Evolutionary conservation across 2,888 invertebrate genomes (phyloP).

Genomic region (Mystacides longicornis): DNA sequence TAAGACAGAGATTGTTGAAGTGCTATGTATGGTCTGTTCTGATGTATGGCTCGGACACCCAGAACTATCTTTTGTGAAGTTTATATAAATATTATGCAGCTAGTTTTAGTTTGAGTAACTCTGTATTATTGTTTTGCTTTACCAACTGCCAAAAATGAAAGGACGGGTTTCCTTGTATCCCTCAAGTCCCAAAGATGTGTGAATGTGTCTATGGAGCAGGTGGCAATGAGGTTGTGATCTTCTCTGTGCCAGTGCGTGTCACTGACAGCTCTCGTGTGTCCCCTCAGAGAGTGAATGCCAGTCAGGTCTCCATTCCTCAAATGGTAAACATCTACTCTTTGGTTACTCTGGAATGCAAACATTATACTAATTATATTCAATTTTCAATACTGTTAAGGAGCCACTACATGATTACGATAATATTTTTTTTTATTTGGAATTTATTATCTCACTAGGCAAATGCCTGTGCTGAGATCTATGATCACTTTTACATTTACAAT

Average conservation of each 20-base stretch:
- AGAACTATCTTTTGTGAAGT: too few species aligned
- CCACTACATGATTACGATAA: too few species aligned
- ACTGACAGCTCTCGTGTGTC: slow-evolving; percentile 79
- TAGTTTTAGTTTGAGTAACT: not conserved
- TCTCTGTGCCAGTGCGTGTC: slow-evolving; percentile 85
- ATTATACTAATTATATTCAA: too few species aligned
- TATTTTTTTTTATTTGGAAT: too few species aligned
- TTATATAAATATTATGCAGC: too few species aligned
- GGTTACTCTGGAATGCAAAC: slow-evolving; percentile 72
- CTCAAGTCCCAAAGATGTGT: slow-evolving; percentile 91
- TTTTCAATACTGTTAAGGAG: too few species aligned
- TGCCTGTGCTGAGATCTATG: too few species aligned
- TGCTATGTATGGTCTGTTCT: too few species aligned
- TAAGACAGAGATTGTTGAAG: too few species aligned
- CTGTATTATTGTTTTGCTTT: not conserved
- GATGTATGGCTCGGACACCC: too few species aligned
- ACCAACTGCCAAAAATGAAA: slow-evolving; percentile 83
- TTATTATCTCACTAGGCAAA: too few species aligned
- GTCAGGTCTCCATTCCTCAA: slow-evolving; percentile 69
- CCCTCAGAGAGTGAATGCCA: slow-evolving; percentile 64
- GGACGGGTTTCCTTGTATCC: slow-evolving; percentile 73
- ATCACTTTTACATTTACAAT: too few species aligned
- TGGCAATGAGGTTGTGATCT: slow-evolving; percentile 53
- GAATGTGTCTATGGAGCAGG: slow-evolving; percentile 90
- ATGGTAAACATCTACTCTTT: slow-evolving; percentile 77